A percentile compares a stretch with the other conserved stretches of the same genome.
These are phyloP conservation scores for Penaeus chinensis DNA, from an alignment of 1,140 invertebrate genomes.

Conservation along the genomic window DNA sequence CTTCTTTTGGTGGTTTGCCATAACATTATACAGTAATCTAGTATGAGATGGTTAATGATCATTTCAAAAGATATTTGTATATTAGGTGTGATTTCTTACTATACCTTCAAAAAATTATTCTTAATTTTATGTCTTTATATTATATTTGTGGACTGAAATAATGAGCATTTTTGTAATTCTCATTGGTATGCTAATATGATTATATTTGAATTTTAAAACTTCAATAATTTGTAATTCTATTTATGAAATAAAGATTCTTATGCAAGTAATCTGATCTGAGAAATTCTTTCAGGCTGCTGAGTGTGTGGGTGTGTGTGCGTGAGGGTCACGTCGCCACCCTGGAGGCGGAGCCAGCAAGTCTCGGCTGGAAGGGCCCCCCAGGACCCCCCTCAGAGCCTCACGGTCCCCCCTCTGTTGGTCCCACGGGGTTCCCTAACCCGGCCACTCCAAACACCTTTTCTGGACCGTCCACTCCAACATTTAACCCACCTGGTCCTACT, in stretches of 20 bases:
- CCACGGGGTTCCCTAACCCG: conserved; percentile 61
- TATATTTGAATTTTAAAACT: not conserved
- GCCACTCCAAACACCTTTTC: conserved; percentile 61
- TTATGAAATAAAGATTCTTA: not conserved
- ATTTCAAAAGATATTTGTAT: no score
- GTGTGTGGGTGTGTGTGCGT: conserved; percentile 58
- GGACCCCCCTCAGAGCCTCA: conserved; percentile 62
- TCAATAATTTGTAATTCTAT: not conserved
- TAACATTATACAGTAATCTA: no score
- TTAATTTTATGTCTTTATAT: no score
- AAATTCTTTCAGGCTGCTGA: conserved; percentile 45
- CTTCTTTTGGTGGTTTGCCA: no score
- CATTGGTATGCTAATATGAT: no score
- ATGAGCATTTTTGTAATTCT: no score
- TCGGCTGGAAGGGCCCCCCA: conserved; percentile 63
- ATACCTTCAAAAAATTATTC: no score
- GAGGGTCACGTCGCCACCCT: conserved; percentile 63
- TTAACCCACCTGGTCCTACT: conserved; percentile 57
- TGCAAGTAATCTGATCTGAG: not conserved
- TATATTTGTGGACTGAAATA: no score
- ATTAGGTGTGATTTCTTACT: no score
- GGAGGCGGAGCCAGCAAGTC: conserved; percentile 63
- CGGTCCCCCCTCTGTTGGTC: conserved; percentile 62
- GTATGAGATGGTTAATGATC: no score
- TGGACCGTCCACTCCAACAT: conserved; percentile 60